These are phyloP conservation scores for Thecophora atra DNA, from an alignment of 2,888 invertebrate species.

Conservation along the genomic window DNA sequence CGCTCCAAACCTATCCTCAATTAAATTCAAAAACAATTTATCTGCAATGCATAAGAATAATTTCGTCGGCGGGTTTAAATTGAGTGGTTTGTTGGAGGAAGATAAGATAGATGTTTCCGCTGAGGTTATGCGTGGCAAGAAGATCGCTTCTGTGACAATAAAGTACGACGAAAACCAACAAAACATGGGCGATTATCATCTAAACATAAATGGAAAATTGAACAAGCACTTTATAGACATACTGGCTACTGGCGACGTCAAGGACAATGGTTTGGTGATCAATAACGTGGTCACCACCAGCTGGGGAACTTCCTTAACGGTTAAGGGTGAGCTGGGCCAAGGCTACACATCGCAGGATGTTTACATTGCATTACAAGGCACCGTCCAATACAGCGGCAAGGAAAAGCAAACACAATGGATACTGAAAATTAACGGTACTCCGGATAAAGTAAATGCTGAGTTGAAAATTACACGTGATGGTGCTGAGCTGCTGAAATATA, in stretches of 20 bases:
- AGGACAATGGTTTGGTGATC: constrained; percentile 58
- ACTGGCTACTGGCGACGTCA: constrained; percentile 56
- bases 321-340: constrained; percentile 60
- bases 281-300: constrained; percentile 58
- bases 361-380: constrained; percentile 58
- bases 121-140: constrained; percentile 70
- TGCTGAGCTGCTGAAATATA: constrained; percentile 52
- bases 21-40: constrained; percentile 49
- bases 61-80: constrained; percentile 52
- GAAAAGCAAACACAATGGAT: constrained; percentile 57
- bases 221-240: constrained; percentile 59
- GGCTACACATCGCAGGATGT: constrained; percentile 55
- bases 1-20: constrained; percentile 34
- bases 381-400: constrained; percentile 52
- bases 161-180: constrained; percentile 65
- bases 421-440: constrained; percentile 54
- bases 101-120: constrained; percentile 67
- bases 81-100: constrained; percentile 66
- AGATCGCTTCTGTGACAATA: constrained; percentile 69
- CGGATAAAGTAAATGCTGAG: constrained; percentile 64
- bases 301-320: constrained; percentile 57
- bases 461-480: constrained; percentile 60
- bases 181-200: constrained; percentile 66
- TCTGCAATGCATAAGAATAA: constrained; percentile 47
- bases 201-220: constrained; percentile 70